A percentile compares a stretch with the other conserved stretches of the same genome.
Conservation (phyloP, 1,140 invertebrate genomes). For the Grapholita molesta region DNA sequence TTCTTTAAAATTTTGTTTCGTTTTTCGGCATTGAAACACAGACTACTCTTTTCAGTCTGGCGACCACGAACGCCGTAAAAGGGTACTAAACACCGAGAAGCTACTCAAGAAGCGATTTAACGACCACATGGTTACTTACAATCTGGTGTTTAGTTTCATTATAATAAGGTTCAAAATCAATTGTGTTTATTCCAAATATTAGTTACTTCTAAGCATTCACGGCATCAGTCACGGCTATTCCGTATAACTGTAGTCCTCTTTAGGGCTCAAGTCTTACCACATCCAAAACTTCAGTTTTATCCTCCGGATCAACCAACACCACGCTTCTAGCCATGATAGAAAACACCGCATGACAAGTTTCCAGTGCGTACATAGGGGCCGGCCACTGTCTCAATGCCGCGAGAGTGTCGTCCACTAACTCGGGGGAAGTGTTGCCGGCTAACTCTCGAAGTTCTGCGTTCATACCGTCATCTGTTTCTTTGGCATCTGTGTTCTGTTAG, state of each 20-base stretch:
- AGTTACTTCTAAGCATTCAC: too few species aligned
- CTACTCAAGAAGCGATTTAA: too few species aligned
- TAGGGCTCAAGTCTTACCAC: slow-evolving; percentile 39
- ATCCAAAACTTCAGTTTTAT: slow-evolving; percentile 38
- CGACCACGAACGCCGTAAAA: too few species aligned
- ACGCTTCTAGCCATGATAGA: slow-evolving; percentile 50
- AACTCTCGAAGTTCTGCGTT: slow-evolving; percentile 51
- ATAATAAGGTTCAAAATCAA: background rate
- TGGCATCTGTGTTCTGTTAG: slow-evolving; percentile 37
- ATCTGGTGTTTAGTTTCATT: too few species aligned
- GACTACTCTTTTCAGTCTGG: too few species aligned
- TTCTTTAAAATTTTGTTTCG: too few species aligned
- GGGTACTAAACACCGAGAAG: too few species aligned
- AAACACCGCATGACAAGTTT: slow-evolving; percentile 44
- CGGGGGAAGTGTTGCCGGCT: slow-evolving; percentile 23
- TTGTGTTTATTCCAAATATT: too few species aligned
- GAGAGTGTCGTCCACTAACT: slow-evolving; percentile 38
- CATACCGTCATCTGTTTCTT: slow-evolving; percentile 41
- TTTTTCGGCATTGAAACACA: too few species aligned
- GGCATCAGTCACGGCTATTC: too few species aligned
- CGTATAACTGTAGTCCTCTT: too few species aligned
- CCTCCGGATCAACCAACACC: slow-evolving; percentile 33
- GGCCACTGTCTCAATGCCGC: slow-evolving; percentile 51
- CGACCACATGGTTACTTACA: too few species aligned
- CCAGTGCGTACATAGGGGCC: slow-evolving; percentile 53